phyloP scores from a whole-genome alignment of 1,140 invertebrate species.

The Armadillidium nasatum region DNA sequence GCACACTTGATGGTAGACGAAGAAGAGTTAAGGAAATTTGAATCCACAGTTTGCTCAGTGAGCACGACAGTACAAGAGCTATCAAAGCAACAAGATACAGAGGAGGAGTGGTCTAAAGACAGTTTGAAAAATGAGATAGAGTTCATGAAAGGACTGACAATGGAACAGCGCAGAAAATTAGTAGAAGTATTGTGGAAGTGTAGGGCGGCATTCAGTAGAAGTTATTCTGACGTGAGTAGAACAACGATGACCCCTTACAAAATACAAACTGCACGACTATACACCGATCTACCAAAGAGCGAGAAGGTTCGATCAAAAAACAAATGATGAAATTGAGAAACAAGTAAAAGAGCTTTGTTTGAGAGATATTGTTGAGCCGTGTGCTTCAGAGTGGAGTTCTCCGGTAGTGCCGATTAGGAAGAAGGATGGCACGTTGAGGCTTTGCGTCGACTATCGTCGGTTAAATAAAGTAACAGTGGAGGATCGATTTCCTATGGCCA shows the following conservation, averaged over 20 bases:
- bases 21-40: no score
- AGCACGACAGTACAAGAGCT: no score
- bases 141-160: no score
- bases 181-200: not conserved
- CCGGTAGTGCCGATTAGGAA: conserved; percentile 13
- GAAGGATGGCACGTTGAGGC: conserved; percentile 14
- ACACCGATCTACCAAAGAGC: conserved; percentile 7
- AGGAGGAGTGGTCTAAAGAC: no score
- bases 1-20: no score
- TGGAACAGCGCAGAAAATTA: not conserved
- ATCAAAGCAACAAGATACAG: no score
- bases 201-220: not conserved
- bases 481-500: not conserved
- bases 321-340: no score
- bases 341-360: not conserved
- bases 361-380: not conserved
- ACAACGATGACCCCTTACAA: not conserved
- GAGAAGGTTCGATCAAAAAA: not conserved
- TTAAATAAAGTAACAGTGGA: conserved; percentile 8
- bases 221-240: not conserved
- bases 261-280: not conserved
- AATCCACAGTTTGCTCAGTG: no score
- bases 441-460: conserved; percentile 1
- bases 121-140: no score
- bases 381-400: not conserved